Conservation (phyloP, 2,113 vertebrate species). For the Paramisgurnus dabryanus region DNA sequence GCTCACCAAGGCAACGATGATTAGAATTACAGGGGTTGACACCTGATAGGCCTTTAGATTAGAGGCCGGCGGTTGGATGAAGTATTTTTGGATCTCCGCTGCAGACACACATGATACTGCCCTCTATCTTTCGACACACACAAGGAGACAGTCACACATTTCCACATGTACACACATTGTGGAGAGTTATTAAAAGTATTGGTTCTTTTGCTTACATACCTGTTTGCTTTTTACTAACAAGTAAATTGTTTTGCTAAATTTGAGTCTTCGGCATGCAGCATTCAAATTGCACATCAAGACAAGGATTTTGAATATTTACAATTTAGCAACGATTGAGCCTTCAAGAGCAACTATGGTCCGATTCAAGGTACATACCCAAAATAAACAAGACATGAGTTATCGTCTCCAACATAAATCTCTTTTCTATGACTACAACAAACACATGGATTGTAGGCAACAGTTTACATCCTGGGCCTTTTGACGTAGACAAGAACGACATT, state of each 20-base stretch:
- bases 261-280: neutral
- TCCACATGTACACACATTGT: conserved; percentile 13
- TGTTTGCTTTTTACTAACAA: conserved; percentile 11
- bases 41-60: conserved; percentile 66
- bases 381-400: too few relatives aligned
- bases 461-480: too few relatives aligned
- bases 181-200: conserved; percentile 50
- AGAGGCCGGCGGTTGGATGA: conserved; percentile 31
- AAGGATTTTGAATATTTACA: neutral
- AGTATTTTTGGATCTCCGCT: conserved; percentile 64
- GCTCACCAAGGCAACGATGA: conserved; percentile 64
- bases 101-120: conserved; percentile 33
- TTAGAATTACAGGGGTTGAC: conserved; percentile 75
- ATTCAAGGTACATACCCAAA: too few relatives aligned
- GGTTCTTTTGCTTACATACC: conserved; percentile 14
- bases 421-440: too few relatives aligned
- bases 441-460: too few relatives aligned
- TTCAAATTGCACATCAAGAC: neutral
- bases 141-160: conserved; percentile 6
- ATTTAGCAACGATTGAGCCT: too few relatives aligned
- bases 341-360: too few relatives aligned
- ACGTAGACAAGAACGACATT: too few relatives aligned
- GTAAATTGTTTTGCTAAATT: neutral
- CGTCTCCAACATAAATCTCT: too few relatives aligned
- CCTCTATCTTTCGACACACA: conserved; percentile 31